phyloP scores from a whole-genome alignment of 2,797 vertebrate genomes.

The Rachycentron canadum region DNA sequence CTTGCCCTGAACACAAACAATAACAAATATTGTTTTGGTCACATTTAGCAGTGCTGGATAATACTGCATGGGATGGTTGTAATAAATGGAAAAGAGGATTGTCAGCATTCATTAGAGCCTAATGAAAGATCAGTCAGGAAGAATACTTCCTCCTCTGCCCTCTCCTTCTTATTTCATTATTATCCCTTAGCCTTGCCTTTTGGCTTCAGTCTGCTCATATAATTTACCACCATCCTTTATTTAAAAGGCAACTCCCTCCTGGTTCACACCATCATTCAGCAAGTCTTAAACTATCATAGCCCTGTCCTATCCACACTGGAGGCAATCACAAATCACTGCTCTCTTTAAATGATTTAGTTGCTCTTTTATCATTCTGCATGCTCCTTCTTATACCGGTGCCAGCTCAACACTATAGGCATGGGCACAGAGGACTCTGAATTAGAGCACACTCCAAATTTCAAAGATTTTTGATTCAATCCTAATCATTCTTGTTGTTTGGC shows the following conservation, averaged over 20 bases:
- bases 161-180: conserved; percentile 46
- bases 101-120: conserved; percentile 16
- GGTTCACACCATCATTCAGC: conserved; percentile 67
- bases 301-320: conserved; percentile 58
- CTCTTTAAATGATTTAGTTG: conserved; percentile 61
- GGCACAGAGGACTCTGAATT: conserved; percentile 5
- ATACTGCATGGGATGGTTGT: conserved; percentile 12
- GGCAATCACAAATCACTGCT: conserved; percentile 66
- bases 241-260: conserved; percentile 66
- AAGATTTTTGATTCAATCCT: background rate
- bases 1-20: background rate
- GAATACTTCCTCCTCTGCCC: conserved; percentile 3
- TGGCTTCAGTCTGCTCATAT: conserved; percentile 53
- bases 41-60: background rate
- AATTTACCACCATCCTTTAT: conserved; percentile 67
- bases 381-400: conserved; percentile 30
- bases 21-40: conserved; percentile 16
- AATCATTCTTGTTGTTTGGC: background rate
- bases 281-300: conserved; percentile 68
- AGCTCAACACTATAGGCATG: conserved; percentile 11
- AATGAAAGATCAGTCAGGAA: conserved; percentile 39
- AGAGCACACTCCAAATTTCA: background rate
- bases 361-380: conserved; percentile 47
- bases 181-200: conserved; percentile 46
- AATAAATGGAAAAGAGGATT: conserved; percentile 8